Percentiles rank a stretch among this genome's conserved stretches.
These are phyloP conservation scores for Macaria notata DNA, from an alignment of 2,888 invertebrate genomes.

Conservation along the genomic window DNA sequence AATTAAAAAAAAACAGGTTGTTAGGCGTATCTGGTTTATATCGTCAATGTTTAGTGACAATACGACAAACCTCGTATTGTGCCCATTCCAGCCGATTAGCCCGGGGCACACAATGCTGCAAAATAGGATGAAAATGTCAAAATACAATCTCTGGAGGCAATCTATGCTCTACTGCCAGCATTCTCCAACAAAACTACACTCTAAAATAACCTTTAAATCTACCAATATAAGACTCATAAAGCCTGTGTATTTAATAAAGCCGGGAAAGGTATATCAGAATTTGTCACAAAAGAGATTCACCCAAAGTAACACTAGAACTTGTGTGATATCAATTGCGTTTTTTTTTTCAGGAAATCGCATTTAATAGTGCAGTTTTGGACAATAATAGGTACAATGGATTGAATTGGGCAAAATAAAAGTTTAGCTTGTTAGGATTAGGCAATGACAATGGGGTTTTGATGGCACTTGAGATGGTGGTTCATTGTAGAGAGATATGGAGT, in stretches of 20 bases:
- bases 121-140: constrained; percentile 80
- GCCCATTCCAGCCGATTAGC: constrained; percentile 69
- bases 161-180: constrained; percentile 43
- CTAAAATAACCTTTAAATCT: constrained; percentile 27
- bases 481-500: constrained; percentile 3
- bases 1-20: too few relatives aligned
- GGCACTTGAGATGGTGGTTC: constrained; percentile 14
- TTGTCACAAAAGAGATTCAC: constrained; percentile 50
- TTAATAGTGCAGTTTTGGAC: constrained; percentile 47
- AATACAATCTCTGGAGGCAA: constrained; percentile 72
- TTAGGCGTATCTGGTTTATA: too few relatives aligned
- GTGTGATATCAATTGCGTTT: constrained; percentile 58
- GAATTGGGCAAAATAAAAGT: constrained; percentile 50
- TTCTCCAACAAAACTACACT: constrained; percentile 4
- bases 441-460: constrained; percentile 31
- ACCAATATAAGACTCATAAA: neutral
- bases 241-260: constrained; percentile 1
- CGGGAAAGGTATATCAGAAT: constrained; percentile 17
- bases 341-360: constrained; percentile 44
- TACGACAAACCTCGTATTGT: constrained; percentile 37
- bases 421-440: constrained; percentile 38
- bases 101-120: constrained; percentile 60
- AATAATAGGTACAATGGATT: constrained; percentile 35
- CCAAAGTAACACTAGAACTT: constrained; percentile 72
- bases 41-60: constrained; percentile 10